phyloP scores from a whole-genome alignment of 2,888 invertebrate genomes.

The Dicyrtoma fusca region DNA sequence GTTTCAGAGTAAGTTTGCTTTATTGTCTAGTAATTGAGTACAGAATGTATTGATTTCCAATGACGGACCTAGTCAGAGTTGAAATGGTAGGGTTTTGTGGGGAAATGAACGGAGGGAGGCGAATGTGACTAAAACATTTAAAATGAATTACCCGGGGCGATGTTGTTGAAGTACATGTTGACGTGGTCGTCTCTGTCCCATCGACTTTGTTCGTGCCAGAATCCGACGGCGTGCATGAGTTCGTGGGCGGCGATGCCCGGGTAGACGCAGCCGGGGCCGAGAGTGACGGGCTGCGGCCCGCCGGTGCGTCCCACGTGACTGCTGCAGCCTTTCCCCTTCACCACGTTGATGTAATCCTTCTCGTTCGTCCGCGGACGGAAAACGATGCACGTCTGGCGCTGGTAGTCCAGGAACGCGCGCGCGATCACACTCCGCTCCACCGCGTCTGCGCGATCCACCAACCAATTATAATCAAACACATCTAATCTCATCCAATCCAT shows the following conservation, averaged over 20 bases:
- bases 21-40: no score
- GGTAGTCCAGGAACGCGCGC: slow-evolving; percentile 61
- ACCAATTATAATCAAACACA: background rate
- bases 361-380: slow-evolving; percentile 58
- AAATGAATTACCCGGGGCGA: slow-evolving; percentile 53
- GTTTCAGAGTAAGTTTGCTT: no score
- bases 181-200: slow-evolving; percentile 62
- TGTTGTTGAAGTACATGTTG: slow-evolving; percentile 58
- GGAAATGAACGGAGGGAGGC: no score
- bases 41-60: no score
- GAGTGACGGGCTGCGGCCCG: slow-evolving; percentile 63
- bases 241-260: slow-evolving; percentile 58
- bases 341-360: slow-evolving; percentile 58
- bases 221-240: slow-evolving; percentile 62
- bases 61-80: no score
- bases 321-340: slow-evolving; percentile 61
- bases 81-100: no score
- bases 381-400: slow-evolving; percentile 59
- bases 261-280: slow-evolving; percentile 60
- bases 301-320: slow-evolving; percentile 64
- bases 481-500: no score
- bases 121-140: slow-evolving; percentile 14
- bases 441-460: slow-evolving; percentile 38
- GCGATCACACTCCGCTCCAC: slow-evolving; percentile 60
- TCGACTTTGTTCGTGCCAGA: slow-evolving; percentile 63